Evolutionary conservation across 2,888 invertebrate species (phyloP).

Genomic region (Ophion costatus): DNA sequence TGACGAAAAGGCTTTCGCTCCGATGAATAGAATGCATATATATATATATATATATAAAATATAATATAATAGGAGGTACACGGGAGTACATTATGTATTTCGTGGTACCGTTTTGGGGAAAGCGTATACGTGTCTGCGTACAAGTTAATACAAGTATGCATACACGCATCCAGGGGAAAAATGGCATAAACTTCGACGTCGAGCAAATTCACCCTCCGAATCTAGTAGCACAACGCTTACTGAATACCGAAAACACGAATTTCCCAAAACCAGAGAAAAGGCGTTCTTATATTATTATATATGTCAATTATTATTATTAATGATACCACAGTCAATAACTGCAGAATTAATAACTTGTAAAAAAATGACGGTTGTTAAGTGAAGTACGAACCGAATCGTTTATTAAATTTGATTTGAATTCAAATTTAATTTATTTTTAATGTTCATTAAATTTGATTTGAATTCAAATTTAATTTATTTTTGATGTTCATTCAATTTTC

Average conservation of each 20-base stretch:
- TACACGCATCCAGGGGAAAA: not conserved
- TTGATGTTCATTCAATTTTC: too few relatives aligned
- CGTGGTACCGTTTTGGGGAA: slow-evolving; percentile 41
- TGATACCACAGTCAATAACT: too few relatives aligned
- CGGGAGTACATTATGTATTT: slow-evolving; percentile 39
- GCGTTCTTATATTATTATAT: slow-evolving; percentile 1
- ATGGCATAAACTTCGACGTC: slow-evolving; percentile 39
- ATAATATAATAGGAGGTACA: not conserved
- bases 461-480: too few relatives aligned
- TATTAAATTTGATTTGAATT: too few relatives aligned
- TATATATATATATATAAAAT: slow-evolving; percentile 31
- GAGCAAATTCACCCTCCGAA: slow-evolving; percentile 28
- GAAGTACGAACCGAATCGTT: too few relatives aligned
- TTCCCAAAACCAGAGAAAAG: not conserved
- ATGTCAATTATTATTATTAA: not conserved
- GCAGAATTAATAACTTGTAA: too few relatives aligned
- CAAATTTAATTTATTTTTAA: too few relatives aligned
- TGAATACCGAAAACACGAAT: slow-evolving; percentile 48
- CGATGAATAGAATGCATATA: slow-evolving; percentile 58
- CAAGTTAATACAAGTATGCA: slow-evolving; percentile 4
- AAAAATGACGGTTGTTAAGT: too few relatives aligned
- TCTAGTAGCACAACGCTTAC: slow-evolving; percentile 14
- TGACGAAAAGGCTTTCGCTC: slow-evolving; percentile 60
- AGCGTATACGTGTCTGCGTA: slow-evolving; percentile 17
- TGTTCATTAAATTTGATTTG: too few relatives aligned